Evolutionary conservation across 2,113 vertebrate genomes (phyloP), one percentile per base, ranked within the genome.

Genomic region (Penelope pileata): DNA sequence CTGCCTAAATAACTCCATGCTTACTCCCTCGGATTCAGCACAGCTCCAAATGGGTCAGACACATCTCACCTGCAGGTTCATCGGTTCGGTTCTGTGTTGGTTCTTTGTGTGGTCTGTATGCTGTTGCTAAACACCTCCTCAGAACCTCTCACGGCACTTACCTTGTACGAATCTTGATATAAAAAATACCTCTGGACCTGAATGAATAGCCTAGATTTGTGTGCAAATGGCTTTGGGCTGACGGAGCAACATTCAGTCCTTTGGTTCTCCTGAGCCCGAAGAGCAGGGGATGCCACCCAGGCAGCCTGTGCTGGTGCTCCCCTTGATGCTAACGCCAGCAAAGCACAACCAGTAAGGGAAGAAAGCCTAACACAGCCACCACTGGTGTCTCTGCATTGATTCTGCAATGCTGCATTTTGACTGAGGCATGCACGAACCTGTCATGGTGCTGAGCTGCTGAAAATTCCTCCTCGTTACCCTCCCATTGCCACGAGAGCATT

Each of bases 321-420:
- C 86, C 92, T 94, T 95, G 83, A 89, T 93, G 86, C 76, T 38
- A 92, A 90, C 0, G 58, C 81, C 84, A 90, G 93, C 54, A 78
- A 79, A 83, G 45, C 89, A 72, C 92, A 60, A 45, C 74, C 60
- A 60, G 63, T 69, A 27, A 76, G 74, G 86, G 75, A 36, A 75
- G 68, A 68, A 92, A 93, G 15, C 17, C 58, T 27, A 90, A 50
- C 74, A 34, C 86, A 87, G 91, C 32, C 59, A 50, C 76, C 51
- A 0, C 74, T 51, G 60, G 42, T 77, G 91, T 94, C 70, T 87
- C 8, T 58, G 1, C 91, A 69, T 62, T 50, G 87, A 87, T 91
- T 95, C 95, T 92, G 96, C 95, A 96, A 94, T 45, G 3, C 42
- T 83, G 84, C 63, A 32, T 79, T 93, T 92, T 85, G 90, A 36